Conservation (phyloP, 2,113 vertebrate genomes). For the Proteles cristata region DNA sequence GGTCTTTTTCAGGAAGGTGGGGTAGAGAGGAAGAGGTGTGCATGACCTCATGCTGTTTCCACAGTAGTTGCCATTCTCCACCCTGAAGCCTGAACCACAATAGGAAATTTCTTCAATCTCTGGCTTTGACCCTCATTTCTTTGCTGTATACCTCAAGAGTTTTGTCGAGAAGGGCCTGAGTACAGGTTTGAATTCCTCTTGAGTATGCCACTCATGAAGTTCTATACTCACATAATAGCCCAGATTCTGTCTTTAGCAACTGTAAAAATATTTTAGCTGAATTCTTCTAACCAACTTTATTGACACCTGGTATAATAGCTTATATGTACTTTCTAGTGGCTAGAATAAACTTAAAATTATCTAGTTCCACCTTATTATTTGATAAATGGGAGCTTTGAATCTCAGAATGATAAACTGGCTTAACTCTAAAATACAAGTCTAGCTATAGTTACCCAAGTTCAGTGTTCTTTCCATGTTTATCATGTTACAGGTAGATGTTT, state of each 20-base stretch:
- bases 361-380: not conserved
- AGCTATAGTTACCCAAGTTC: not conserved
- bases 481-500: not conserved
- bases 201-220: not conserved
- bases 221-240: not conserved
- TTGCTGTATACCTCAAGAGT: not conserved
- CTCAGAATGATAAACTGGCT: not conserved
- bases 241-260: not conserved
- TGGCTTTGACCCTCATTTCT: not conserved
- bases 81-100: not conserved
- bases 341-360: not conserved
- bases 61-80: not conserved
- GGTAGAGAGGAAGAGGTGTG: not conserved
- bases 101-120: not conserved
- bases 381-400: not conserved
- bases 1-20: not conserved
- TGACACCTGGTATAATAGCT: not conserved
- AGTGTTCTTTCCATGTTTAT: not conserved
- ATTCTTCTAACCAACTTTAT: not conserved
- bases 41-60: not conserved
- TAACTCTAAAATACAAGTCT: not conserved
- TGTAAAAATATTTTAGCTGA: not conserved
- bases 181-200: not conserved
- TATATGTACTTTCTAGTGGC: not conserved
- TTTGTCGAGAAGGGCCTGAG: not conserved